Base-by-base conservation (phyloP, 2,113 vertebrate species). In the Trochalopteron elliotii region DNA sequence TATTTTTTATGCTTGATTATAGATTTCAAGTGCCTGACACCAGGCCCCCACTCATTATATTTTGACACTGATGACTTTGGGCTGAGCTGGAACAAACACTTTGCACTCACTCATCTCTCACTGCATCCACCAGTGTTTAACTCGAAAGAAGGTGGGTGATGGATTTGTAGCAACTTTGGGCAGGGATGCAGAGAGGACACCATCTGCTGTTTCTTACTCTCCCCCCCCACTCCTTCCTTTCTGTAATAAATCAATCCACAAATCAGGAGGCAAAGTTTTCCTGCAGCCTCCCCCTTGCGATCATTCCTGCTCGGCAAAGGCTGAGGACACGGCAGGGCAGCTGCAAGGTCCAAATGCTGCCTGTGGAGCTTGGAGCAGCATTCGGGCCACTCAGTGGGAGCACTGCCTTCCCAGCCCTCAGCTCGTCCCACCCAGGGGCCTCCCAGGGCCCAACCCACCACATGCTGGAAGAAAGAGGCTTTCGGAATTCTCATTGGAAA, bases 161-260 rank as follows among this genome's bases (percentile, higher is more conserved):
- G 67, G 90, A 94, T 95, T 78, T 87, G 88, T 33, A 81, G 75
- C 71, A 83, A 63, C 72, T 79, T 68, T 24, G 61, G 79, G 79
- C 75, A 93, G n/a, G 56, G 88, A 94, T 55, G 83, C 77, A 89
- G 84, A 87, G 81, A 83, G 55, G 82, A 88, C 90, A 93, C 80
- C 90, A 93, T 95, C 83, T 97, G 94, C 92, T 19, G 2, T 8
- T 90, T 74, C 83, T 80, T 59, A 37, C 28, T 77, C 53, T 33
- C 11, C 7, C 33, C 10, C 33, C 27, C 21, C 42, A 31, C 4
- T 2, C 11, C 10, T 47, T 59, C 44, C 67, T 57, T 52, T 81
- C 72, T 60, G 56, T n/a, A 90, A 88, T 92, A 83, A 63, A 94
- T 92, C 83, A 92, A 5, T 42, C 60, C 3, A 2, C 23, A 78